Evolutionary conservation across 2,888 invertebrate species (phyloP), one percentile per base, ranked within the genome.

Genomic region (Priapulus caudatus): DNA sequence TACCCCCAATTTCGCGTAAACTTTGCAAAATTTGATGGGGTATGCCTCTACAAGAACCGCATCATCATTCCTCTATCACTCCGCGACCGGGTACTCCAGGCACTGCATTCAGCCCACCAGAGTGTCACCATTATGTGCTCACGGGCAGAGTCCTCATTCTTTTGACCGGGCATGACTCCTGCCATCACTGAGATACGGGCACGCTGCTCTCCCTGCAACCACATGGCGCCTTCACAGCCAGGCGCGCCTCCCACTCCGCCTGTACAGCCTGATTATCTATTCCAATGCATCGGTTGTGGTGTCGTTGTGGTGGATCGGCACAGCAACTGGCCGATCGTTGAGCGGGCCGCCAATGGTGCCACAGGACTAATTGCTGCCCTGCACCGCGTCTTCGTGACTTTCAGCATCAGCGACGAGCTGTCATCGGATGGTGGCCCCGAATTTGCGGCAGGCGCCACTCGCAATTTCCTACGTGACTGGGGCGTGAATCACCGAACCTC

Each of bases 401-500:
- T 43, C 21, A 43, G 49, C 45, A 49, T 49, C 15, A 20, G 22
- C 3, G 49, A 49, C 15, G 49, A 49, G 33, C 43, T 49, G 15
- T 20, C 49, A 15, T 49, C 46, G 15, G 49, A 49, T 18, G 49
- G 49, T n/a, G 46, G 49, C 20, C 49, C 48, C 20, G 22, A 47
- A 21, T 47, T 47, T 16, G 23, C 20, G 15, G n/a, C 22, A 20
- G 20, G 15, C n/a, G 20, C 4, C n/a, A 47, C 22, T 5, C 19
- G 22, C 20, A 4, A 47, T 16, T 47, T 47, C 23, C 19, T 20
- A 4, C 10, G 4, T 1, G 16, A 24, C 20, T 64, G 62, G 61
- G 60, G 61, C n/a, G 59, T 63, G 1, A 52, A 59, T 45, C 61
- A 63, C 43, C 48, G 60, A 1, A 47, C 61, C 1, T 62, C 62